Percentiles rank a stretch among this genome's conserved stretches.
Conservation (phyloP, 2,888 invertebrate species). For the Caenorhabditis auriculariae region DNA sequence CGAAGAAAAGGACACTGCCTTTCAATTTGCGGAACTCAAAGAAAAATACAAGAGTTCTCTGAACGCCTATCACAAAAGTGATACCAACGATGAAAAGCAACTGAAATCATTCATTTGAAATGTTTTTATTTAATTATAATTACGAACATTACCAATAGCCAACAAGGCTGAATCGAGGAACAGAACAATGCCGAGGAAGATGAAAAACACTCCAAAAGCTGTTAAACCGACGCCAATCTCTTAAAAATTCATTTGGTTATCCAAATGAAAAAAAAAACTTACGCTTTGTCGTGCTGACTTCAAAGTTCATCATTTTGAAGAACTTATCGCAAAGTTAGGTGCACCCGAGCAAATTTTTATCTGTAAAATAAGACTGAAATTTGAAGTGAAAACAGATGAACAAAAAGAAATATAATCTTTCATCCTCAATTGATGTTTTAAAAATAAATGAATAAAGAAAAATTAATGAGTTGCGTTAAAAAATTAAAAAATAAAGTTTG, state of each 20-base stretch:
- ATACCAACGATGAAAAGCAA: constrained; percentile 92
- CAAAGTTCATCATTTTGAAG: constrained; percentile 48
- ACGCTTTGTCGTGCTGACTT: constrained; percentile 54
- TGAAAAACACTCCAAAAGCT: constrained; percentile 90
- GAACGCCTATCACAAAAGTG: constrained; percentile 91
- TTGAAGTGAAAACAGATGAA: too few species aligned
- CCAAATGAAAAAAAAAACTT: constrained; percentile 11
- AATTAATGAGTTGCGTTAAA: too few species aligned
- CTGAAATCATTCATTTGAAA: constrained; percentile 70
- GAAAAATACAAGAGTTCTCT: constrained; percentile 92
- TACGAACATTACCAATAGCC: constrained; percentile 96
- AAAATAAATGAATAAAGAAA: too few species aligned
- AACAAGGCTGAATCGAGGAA: constrained; percentile 94
- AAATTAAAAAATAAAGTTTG: too few species aligned
- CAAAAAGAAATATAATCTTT: too few species aligned
- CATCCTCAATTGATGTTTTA: too few species aligned
- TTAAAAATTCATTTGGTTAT: constrained; percentile 50
- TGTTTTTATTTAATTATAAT: neutral
- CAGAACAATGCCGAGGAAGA: constrained; percentile 87
- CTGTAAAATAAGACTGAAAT: too few species aligned
- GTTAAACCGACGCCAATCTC: constrained; percentile 95
- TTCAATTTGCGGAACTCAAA: constrained; percentile 93
- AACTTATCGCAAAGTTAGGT: too few species aligned
- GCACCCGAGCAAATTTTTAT: too few species aligned
- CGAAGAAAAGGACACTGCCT: constrained; percentile 69